Percentiles rank a stretch among this genome's conserved stretches.
These are phyloP conservation scores for Zootoca vivipara DNA, from an alignment of 2,113 vertebrate genomes.

Conservation along the genomic window DNA sequence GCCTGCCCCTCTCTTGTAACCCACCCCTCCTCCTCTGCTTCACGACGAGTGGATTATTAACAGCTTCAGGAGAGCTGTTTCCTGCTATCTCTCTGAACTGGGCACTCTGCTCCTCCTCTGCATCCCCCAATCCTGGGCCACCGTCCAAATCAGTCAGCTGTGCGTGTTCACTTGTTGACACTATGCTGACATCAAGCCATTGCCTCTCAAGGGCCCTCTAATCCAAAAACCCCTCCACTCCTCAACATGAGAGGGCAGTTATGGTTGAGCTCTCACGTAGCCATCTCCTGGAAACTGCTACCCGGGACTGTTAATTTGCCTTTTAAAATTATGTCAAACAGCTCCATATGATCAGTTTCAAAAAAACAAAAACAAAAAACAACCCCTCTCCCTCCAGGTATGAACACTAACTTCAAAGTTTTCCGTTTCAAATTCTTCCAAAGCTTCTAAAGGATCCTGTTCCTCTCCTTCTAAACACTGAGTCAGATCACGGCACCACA, in stretches of 20 bases:
- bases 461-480: constrained; percentile 75
- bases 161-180: too few relatives aligned
- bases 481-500: constrained; percentile 86
- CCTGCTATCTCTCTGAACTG: too few relatives aligned
- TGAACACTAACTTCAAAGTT: constrained; percentile 79
- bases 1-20: too few relatives aligned
- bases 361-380: too few relatives aligned
- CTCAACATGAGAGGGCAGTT: background rate
- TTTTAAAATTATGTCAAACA: background rate
- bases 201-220: too few relatives aligned
- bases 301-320: background rate
- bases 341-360: background rate
- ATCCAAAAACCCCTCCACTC: background rate
- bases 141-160: too few relatives aligned
- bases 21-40: too few relatives aligned
- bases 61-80: too few relatives aligned
- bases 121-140: too few relatives aligned
- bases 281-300: background rate
- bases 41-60: too few relatives aligned
- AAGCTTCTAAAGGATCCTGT: constrained; percentile 69
- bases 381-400: background rate
- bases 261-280: background rate
- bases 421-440: constrained; percentile 80
- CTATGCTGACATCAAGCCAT: too few relatives aligned
- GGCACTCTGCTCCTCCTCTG: too few relatives aligned